Conservation (phyloP, 2,113 vertebrate species). For the Corydoras maculifer region DNA sequence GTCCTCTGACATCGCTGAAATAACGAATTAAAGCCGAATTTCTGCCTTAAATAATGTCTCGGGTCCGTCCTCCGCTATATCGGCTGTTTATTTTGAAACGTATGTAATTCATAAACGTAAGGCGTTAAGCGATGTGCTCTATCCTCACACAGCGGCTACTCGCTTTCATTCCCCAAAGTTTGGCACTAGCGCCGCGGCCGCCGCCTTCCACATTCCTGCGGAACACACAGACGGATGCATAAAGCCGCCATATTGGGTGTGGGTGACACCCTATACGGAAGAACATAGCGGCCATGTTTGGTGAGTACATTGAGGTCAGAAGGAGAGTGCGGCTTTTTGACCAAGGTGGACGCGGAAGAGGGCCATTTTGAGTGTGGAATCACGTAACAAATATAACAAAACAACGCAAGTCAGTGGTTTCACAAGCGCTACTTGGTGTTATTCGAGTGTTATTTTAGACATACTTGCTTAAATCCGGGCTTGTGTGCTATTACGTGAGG, state of each 20-base stretch:
- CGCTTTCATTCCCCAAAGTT: conserved; percentile 75
- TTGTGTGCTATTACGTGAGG: too few relatives aligned
- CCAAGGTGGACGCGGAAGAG: conserved; percentile 35
- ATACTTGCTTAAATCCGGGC: too few relatives aligned
- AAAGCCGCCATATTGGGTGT: conserved; percentile 59
- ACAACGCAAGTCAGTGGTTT: neutral
- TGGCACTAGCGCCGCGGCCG: conserved; percentile 64
- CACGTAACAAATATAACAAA: neutral
- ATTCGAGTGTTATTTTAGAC: too few relatives aligned
- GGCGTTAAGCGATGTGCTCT: conserved; percentile 43
- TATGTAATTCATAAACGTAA: conserved; percentile 52
- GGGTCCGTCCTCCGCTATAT: conserved; percentile 40
- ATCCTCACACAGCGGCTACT: conserved; percentile 55
- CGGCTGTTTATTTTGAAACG: conserved; percentile 29
- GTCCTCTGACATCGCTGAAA: conserved; percentile 85
- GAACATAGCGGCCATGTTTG: conserved; percentile 4
- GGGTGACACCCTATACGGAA: conserved; percentile 1
- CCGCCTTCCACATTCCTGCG: conserved; percentile 67
- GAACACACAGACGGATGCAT: conserved; percentile 33
- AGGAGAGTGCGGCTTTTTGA: neutral
- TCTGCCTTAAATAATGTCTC: conserved; percentile 27
- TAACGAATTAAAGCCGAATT: conserved; percentile 43
- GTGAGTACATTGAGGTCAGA: neutral
- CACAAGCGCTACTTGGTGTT: too few relatives aligned
- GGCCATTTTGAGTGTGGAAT: conserved; percentile 57